Evolutionary conservation across 1,140 invertebrate species (phyloP), one percentile per base, ranked within the genome.

Genomic region (Diorhabda elongata): DNA sequence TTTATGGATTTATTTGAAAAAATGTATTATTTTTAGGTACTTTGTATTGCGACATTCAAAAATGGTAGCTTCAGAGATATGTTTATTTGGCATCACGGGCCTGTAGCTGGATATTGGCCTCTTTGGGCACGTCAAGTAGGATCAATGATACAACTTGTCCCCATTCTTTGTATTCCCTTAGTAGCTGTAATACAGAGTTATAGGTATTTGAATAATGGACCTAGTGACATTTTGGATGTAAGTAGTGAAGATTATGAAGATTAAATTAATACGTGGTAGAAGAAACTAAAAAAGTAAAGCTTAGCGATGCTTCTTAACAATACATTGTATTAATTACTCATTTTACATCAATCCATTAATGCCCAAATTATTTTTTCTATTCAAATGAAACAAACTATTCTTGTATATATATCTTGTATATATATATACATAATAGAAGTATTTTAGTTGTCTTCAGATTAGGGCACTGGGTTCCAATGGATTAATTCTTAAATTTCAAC

Each of bases 211-310:
- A 90, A 88, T 70, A 88, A 85, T 60, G 93, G 92, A 60, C 91
- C 92, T n/a, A 85, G 90, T 0, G 93, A 95, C 82, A 90, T 96
- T 77, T 86, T 94, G 69, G 93, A 95, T 78, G 93, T 96, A 82
- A 88, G 87, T 84, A 62, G 26, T 26, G 26, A 26, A 26, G 26
- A 63, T 44, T n/a, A 63, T 26, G 26, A 26, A 26, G 26, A 63
- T 44, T n/a, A 63, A n/a, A 61, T 61, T 7, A 7, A 2, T 7
- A 7, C 26, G 59, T 61, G 26, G 26, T 26, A 26, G 26, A 26
- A 26, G 26, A 26, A 26, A 7, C 52, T 56, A n/a, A 56, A 56
- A 56, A 56, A 56, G 52, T 7, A 56, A 7, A 56, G n/a, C n/a
- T 56, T 7, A 56, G 6, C 52, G 6, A 6, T 56, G 6, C 6